These are phyloP conservation scores for Ceyx melanurus DNA, from an alignment of 2,113 vertebrate genomes.

Conservation along the genomic window DNA sequence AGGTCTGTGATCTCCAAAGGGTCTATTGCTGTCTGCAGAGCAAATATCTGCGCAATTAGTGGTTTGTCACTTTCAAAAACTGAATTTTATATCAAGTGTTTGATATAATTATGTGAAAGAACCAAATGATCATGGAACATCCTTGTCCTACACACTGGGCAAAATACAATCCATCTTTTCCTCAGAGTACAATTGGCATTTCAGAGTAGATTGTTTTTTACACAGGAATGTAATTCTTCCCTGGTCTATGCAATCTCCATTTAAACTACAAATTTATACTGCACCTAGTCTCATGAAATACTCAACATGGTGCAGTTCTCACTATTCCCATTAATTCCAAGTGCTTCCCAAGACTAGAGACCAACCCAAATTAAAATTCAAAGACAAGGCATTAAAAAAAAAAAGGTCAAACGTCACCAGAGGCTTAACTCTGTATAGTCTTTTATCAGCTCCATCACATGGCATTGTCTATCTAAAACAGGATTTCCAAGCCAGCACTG, in stretches of 20 bases:
- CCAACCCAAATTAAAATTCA: not conserved
- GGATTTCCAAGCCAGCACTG: not conserved
- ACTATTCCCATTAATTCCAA: not conserved
- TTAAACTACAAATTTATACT: not conserved
- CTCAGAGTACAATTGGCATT: not conserved
- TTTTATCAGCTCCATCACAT: not conserved
- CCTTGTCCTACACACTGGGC: not conserved
- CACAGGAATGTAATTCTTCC: not conserved
- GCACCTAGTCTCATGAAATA: not conserved
- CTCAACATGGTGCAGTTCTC: not conserved
- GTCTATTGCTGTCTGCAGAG: not conserved
- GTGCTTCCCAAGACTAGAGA: not conserved
- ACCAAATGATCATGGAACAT: not conserved
- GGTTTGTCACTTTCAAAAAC: not conserved
- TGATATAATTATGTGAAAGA: not conserved
- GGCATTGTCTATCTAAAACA: not conserved
- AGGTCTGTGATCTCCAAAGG: not conserved
- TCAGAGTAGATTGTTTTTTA: not conserved
- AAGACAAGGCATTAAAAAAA: not conserved
- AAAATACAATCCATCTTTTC: not conserved
- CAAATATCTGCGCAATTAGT: not conserved
- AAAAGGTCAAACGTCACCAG: not conserved
- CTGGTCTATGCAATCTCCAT: not conserved
- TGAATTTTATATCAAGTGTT: not conserved
- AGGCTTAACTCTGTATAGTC: not conserved